A percentile compares a stretch with the other conserved stretches of the same genome.
phyloP scores from a whole-genome alignment of 1,140 invertebrate species.

The Drosophila murphyi region DNA sequence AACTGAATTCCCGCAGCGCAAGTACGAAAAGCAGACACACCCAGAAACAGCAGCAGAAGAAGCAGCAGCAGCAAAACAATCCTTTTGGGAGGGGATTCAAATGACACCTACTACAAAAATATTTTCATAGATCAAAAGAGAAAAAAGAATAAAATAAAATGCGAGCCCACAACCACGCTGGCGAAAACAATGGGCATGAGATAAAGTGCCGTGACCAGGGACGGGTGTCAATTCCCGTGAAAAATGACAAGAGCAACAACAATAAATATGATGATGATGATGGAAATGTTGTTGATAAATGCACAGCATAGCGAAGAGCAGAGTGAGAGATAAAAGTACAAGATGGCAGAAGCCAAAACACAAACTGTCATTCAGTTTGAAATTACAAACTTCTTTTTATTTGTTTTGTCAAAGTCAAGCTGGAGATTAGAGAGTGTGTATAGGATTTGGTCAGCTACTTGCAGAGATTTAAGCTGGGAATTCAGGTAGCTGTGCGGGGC shows the following conservation, averaged over 20 bases:
- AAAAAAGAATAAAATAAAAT: background rate
- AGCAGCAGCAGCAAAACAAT: slow-evolving; percentile 44
- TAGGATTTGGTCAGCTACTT: background rate
- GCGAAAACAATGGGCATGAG: slow-evolving; percentile 12
- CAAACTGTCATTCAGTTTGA: slow-evolving; percentile 75
- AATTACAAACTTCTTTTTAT: slow-evolving; percentile 64
- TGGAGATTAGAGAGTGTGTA: slow-evolving; percentile 19
- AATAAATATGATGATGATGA: slow-evolving; percentile 32
- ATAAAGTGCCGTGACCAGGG: slow-evolving; percentile 49
- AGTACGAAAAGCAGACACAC: slow-evolving; percentile 20
- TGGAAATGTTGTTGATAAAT: slow-evolving; percentile 60
- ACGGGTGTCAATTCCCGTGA: slow-evolving; percentile 74
- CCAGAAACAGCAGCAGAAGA: slow-evolving; percentile 6
- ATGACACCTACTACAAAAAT: slow-evolving; percentile 57
- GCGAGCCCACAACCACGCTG: background rate
- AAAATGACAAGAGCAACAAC: slow-evolving; percentile 64
- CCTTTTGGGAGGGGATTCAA: slow-evolving; percentile 64
- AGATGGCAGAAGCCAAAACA: slow-evolving; percentile 67
- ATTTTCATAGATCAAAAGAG: slow-evolving; percentile 70
- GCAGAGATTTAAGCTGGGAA: slow-evolving; percentile 4
- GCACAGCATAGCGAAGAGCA: slow-evolving; percentile 35
- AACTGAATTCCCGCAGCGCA: slow-evolving; percentile 22
- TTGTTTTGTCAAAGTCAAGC: slow-evolving; percentile 23
- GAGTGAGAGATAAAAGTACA: slow-evolving; percentile 27
- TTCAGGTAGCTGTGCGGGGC: slow-evolving; percentile 53